phyloP scores from a whole-genome alignment of 2,888 invertebrate genomes.

The Metacarcinus magister region DNA sequence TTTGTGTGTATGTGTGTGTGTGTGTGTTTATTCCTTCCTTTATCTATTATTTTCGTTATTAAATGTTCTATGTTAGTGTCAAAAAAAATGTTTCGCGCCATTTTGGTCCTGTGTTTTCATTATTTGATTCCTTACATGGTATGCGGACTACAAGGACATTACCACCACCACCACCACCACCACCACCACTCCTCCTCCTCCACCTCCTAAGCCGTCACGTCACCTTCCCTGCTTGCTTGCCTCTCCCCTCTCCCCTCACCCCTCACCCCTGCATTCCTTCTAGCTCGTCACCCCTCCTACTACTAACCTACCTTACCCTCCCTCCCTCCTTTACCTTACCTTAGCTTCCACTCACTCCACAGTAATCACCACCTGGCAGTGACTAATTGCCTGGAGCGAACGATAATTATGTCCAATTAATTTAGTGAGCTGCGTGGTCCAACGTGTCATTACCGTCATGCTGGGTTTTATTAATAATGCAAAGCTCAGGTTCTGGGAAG shows the following conservation, averaged over 20 bases:
- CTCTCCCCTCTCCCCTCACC: background rate
- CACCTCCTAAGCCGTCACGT: background rate
- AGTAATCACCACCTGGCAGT: constrained; percentile 49
- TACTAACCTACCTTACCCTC: background rate
- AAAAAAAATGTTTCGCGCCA: background rate
- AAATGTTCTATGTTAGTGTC: background rate
- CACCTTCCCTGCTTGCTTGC: background rate
- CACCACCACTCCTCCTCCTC: background rate
- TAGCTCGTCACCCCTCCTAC: background rate
- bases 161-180: background rate
- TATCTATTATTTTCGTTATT: background rate
- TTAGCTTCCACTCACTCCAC: constrained; percentile 29
- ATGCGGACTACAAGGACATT: background rate
- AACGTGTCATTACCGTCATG: background rate
- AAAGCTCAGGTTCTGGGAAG: constrained; percentile 33
- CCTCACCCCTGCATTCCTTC: background rate
- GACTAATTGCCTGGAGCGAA: constrained; percentile 34
- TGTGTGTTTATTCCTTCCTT: background rate
- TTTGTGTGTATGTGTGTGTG: background rate
- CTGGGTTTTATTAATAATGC: constrained; percentile 46
- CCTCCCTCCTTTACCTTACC: background rate
- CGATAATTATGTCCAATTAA: constrained; percentile 53
- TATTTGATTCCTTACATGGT: background rate
- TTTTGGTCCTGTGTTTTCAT: background rate
- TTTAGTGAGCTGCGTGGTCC: constrained; percentile 16